These are phyloP conservation scores for Chitala chitala DNA, from an alignment of 2,113 vertebrate species.

Conservation along the genomic window DNA sequence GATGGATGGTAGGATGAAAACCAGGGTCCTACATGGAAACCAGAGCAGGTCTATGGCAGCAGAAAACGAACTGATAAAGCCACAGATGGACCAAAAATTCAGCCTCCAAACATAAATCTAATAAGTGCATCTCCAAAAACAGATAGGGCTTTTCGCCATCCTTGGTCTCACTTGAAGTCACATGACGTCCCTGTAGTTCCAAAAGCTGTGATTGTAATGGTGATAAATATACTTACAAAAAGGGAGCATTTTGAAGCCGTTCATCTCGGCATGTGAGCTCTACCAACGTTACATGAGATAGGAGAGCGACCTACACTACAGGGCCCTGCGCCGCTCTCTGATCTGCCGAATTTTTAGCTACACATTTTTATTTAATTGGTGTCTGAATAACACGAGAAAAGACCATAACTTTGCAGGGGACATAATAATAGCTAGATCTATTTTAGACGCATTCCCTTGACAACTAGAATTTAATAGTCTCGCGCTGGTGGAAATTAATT, in stretches of 20 bases:
- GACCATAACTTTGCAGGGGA: constrained; percentile 15
- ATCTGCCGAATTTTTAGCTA: not conserved
- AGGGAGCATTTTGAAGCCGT: constrained; percentile 14
- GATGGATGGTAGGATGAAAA: no score
- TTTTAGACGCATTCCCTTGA: not conserved
- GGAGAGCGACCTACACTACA: not conserved
- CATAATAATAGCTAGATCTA: not conserved
- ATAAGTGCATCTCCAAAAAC: not conserved
- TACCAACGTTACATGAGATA: not conserved
- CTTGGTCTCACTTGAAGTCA: not conserved
- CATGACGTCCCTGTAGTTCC: not conserved
- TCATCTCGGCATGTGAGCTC: not conserved
- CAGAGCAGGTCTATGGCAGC: no score
- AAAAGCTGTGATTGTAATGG: not conserved
- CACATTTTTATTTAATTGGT: constrained; percentile 2
- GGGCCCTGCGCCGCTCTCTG: not conserved
- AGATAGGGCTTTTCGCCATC: not conserved
- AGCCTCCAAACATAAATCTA: not conserved
- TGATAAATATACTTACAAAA: not conserved
- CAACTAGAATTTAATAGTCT: not conserved
- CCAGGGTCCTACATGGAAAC: no score
- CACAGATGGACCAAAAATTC: not conserved
- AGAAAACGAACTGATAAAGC: no score
- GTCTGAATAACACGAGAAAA: constrained; percentile 17
- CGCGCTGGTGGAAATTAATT: constrained; percentile 4